Conservation (phyloP, 2,888 invertebrate genomes). For the Carterocephalus palaemon region DNA sequence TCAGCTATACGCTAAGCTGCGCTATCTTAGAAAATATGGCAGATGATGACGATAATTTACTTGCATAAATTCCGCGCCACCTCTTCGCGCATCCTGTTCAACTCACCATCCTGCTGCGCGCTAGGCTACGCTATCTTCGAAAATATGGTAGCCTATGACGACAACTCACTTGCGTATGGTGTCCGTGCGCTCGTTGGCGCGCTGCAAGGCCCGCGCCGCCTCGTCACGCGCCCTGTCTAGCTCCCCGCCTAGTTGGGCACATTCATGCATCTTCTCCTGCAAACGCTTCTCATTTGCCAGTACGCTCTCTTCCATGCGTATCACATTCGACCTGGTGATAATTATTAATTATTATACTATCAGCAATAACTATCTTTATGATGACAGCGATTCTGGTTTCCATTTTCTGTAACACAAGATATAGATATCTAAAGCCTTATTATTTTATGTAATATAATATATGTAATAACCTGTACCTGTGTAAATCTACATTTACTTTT, state of each 20-base stretch:
- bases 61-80: no score
- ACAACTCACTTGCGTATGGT: constrained; percentile 77
- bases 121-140: no score
- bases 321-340: constrained; percentile 59
- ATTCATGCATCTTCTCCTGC: constrained; percentile 84
- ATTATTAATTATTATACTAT: background rate
- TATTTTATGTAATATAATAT: no score
- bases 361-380: background rate
- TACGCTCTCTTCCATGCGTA: constrained; percentile 78
- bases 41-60: no score
- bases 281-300: constrained; percentile 79
- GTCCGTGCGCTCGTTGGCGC: constrained; percentile 83
- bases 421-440: no score
- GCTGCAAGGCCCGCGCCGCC: constrained; percentile 81
- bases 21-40: no score
- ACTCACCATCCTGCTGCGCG: no score
- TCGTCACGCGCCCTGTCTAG: constrained; percentile 83
- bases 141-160: no score
- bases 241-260: constrained; percentile 81
- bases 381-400: background rate
- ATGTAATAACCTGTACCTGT: no score
- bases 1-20: no score
- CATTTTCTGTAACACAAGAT: background rate
- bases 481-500: no score
- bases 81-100: no score